These are phyloP conservation scores for Bovichtus diacanthus DNA, from an alignment of 2,797 vertebrate species.

Conservation along the genomic window DNA sequence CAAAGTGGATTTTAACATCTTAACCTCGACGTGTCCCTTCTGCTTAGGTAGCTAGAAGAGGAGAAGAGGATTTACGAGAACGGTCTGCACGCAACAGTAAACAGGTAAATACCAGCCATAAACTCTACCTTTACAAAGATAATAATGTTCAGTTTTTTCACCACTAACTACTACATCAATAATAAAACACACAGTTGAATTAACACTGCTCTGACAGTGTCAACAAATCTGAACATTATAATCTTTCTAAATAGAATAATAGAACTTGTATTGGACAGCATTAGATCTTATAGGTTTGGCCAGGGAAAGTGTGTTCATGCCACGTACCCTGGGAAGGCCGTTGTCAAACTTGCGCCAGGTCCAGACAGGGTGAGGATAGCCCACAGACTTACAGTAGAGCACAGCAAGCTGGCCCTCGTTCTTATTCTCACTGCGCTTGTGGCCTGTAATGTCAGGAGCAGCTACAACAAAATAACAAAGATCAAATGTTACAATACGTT, in stretches of 20 bases:
- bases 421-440: slow-evolving; percentile 98
- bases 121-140: background rate
- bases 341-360: slow-evolving; percentile 92
- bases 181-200: background rate
- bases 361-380: slow-evolving; percentile 94
- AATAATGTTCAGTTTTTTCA: background rate
- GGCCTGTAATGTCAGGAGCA: slow-evolving; percentile 92
- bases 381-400: slow-evolving; percentile 96
- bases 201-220: background rate
- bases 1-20: slow-evolving; percentile 28
- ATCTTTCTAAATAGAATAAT: background rate
- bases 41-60: background rate
- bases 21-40: slow-evolving; percentile 11
- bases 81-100: background rate
- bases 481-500: background rate
- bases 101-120: background rate
- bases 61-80: background rate
- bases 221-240: background rate
- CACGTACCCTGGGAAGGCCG: slow-evolving; percentile 84
- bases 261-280: background rate
- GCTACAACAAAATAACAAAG: slow-evolving; percentile 78
- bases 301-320: background rate
- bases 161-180: background rate
- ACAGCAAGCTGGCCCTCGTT: slow-evolving; percentile 94
- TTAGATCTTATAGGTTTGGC: background rate